A percentile compares a stretch with the other conserved stretches of the same genome.
Evolutionary conservation across 2,888 invertebrate genomes (phyloP).

Genomic region (Phymatocera aterrima): DNA sequence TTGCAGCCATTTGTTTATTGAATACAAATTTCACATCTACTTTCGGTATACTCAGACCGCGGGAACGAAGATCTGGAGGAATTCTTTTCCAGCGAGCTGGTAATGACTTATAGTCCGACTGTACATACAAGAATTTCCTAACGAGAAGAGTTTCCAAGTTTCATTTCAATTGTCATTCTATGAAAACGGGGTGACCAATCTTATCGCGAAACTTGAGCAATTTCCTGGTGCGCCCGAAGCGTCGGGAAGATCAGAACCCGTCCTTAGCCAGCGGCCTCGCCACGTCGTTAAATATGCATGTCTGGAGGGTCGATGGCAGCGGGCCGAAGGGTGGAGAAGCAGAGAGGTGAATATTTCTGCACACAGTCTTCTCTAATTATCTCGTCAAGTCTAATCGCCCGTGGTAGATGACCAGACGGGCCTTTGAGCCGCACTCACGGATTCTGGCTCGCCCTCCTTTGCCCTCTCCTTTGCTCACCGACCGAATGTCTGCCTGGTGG

Average conservation of each 20-base stretch:
- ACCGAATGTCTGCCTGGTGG: conserved; percentile 17
- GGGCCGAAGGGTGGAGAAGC: conserved; percentile 49
- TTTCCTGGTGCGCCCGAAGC: conserved; percentile 63
- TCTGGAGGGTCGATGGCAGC: conserved; percentile 47
- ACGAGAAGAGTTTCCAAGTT: conserved; percentile 51
- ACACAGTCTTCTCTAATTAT: conserved; percentile 71
- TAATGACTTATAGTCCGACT: not conserved
- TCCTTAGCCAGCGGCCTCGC: conserved; percentile 59
- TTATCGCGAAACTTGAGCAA: conserved; percentile 65
- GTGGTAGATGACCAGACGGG: conserved; percentile 59
- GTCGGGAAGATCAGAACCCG: conserved; percentile 32
- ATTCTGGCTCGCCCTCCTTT: conserved; percentile 55
- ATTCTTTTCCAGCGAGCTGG: not conserved
- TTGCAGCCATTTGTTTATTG: not conserved
- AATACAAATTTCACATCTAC: not conserved
- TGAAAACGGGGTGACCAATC: conserved; percentile 45
- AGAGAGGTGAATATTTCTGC: conserved; percentile 48
- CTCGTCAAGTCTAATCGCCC: conserved; percentile 69
- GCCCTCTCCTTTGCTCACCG: conserved; percentile 28
- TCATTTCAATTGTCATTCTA: conserved; percentile 60
- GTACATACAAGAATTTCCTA: not conserved
- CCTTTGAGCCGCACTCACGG: conserved; percentile 60
- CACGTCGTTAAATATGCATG: conserved; percentile 70
- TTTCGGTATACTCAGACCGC: not conserved
- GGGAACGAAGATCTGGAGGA: not conserved